Evolutionary conservation across 2,113 vertebrate genomes (phyloP).

Genomic region (Pipra filicauda): DNA sequence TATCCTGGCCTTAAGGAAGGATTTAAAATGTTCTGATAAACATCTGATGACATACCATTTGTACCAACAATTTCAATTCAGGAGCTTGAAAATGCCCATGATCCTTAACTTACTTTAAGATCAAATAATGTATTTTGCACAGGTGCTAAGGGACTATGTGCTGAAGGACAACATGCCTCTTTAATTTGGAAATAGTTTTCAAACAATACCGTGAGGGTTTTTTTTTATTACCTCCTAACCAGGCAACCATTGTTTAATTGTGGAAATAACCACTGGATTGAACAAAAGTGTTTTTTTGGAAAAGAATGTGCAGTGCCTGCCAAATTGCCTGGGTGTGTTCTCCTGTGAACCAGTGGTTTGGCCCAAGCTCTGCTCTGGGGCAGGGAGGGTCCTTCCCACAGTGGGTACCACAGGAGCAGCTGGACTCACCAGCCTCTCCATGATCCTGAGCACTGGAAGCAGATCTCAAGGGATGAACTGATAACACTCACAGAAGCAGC

Average conservation of each 20-base stretch:
- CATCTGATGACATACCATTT: neutral
- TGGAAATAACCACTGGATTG: neutral
- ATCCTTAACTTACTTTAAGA: neutral
- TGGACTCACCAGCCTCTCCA: neutral
- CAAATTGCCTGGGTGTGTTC: neutral
- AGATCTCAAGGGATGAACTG: too few relatives aligned
- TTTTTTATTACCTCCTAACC: neutral
- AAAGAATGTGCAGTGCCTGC: neutral
- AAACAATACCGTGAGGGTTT: accelerated
- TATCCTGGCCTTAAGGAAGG: neutral
- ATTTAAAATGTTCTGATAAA: neutral
- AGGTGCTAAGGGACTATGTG: neutral
- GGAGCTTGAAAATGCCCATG: neutral
- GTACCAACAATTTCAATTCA: neutral
- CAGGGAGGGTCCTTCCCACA: neutral
- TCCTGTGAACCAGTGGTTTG: neutral
- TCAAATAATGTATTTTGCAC: neutral
- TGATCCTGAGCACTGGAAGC: neutral
- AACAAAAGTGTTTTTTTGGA: neutral
- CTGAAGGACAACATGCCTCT: neutral
- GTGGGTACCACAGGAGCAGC: accelerated
- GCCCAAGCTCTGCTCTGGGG: neutral
- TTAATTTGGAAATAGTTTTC: neutral
- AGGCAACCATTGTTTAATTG: neutral
- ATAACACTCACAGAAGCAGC: neutral